phyloP scores from a whole-genome alignment of 2,113 vertebrate genomes.

The Malurus elegans region DNA sequence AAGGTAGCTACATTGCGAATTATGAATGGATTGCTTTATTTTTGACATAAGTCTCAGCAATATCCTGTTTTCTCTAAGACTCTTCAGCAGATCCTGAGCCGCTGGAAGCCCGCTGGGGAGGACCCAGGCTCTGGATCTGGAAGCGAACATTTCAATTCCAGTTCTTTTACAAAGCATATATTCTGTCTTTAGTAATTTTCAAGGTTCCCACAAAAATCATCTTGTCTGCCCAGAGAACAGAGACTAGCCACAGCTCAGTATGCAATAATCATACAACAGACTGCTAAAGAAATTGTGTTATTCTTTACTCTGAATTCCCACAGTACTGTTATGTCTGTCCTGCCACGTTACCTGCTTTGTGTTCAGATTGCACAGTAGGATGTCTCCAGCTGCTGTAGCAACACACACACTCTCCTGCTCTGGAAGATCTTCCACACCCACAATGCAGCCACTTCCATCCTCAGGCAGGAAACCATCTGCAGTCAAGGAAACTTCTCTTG shows the following conservation, averaged over 20 bases:
- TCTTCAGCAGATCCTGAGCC: neutral
- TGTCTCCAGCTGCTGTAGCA: constrained; percentile 87
- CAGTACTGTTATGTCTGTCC: neutral
- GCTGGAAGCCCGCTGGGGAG: neutral
- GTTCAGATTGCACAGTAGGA: constrained; percentile 84
- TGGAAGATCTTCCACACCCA: constrained; percentile 87
- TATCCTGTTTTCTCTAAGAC: neutral
- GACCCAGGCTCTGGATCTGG: neutral
- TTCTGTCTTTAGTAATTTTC: neutral
- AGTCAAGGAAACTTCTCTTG: constrained; percentile 79
- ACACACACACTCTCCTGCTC: constrained; percentile 88
- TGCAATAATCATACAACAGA: neutral
- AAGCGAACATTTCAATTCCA: rapidly evolving
- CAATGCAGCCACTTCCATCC: constrained; percentile 81
- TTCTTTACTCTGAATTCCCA: neutral
- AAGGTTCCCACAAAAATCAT: neutral
- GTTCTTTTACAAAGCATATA: neutral
- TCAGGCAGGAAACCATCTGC: constrained; percentile 80
- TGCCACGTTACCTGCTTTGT: constrained; percentile 76
- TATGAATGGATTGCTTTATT: neutral
- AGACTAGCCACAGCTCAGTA: neutral
- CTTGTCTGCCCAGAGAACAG: neutral
- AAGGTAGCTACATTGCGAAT: neutral
- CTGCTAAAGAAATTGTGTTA: neutral
- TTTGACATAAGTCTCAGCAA: neutral